Evolutionary conservation across 2,888 invertebrate genomes (phyloP).

Genomic region (Lamellibrachia satsuma): DNA sequence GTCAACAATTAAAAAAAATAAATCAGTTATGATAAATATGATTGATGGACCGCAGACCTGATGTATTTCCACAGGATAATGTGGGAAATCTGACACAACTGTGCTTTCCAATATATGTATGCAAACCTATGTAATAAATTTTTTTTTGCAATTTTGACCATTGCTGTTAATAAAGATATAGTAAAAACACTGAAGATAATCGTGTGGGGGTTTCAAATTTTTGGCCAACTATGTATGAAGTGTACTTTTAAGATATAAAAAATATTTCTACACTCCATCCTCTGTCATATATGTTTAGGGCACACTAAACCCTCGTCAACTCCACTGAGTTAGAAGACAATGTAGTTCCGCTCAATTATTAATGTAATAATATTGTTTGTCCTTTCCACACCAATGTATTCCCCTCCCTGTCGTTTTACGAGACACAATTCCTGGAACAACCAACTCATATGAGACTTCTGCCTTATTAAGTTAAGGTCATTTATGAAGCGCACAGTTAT

Average conservation of each 20-base stretch:
- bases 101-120: too few species aligned
- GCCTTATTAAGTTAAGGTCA: constrained; percentile 17
- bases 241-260: not conserved
- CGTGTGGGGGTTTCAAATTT: not conserved
- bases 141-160: too few species aligned
- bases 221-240: not conserved
- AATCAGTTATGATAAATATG: too few species aligned
- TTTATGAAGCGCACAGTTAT: not conserved
- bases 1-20: too few species aligned
- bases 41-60: too few species aligned
- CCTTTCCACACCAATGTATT: not conserved
- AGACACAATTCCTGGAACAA: constrained; percentile 4
- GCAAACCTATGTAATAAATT: too few species aligned
- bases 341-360: constrained; percentile 4
- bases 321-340: not conserved
- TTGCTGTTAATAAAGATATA: too few species aligned
- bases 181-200: too few species aligned
- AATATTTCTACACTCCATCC: not conserved
- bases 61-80: too few species aligned
- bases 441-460: constrained; percentile 17
- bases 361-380: constrained; percentile 17
- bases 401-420: constrained; percentile 4
- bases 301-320: not conserved
- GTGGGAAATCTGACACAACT: too few species aligned
- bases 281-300: not conserved